These are phyloP conservation scores for Gymnodraco acuticeps DNA, from an alignment of 2,797 vertebrate genomes.

Conservation along the genomic window DNA sequence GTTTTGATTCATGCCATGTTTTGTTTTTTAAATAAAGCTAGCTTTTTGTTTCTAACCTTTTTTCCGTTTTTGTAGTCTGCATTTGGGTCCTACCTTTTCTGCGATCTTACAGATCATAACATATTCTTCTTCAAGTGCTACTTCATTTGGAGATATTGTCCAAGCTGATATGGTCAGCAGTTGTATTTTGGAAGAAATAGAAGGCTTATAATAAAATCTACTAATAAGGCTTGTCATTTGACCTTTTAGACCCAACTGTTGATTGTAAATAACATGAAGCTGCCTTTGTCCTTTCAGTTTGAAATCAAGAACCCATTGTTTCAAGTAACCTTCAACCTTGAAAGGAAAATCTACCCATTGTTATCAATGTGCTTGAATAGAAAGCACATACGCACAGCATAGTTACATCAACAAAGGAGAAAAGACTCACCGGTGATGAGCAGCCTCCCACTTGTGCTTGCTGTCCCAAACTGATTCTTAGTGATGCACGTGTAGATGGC, in stretches of 20 bases:
- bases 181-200: too few species aligned
- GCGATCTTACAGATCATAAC: too few species aligned
- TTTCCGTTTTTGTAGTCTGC: too few species aligned
- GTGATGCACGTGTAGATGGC: conserved; percentile 92
- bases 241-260: not conserved
- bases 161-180: too few species aligned
- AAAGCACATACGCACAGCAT: not conserved
- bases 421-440: conserved; percentile 89
- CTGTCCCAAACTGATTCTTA: conserved; percentile 93
- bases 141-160: too few species aligned
- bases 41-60: too few species aligned
- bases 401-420: not conserved
- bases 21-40: too few species aligned
- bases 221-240: not conserved
- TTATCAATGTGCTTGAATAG: not conserved
- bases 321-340: not conserved
- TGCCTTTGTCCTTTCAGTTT: not conserved
- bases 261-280: not conserved
- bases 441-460: conserved; percentile 89
- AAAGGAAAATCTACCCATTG: not conserved
- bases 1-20: too few species aligned
- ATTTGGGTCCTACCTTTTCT: too few species aligned
- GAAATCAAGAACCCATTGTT: conserved; percentile 1
- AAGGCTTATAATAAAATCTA: not conserved
- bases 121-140: too few species aligned